Base-by-base conservation (phyloP, 2,888 invertebrate genomes). In the Rhaphigaster nebulosa region DNA sequence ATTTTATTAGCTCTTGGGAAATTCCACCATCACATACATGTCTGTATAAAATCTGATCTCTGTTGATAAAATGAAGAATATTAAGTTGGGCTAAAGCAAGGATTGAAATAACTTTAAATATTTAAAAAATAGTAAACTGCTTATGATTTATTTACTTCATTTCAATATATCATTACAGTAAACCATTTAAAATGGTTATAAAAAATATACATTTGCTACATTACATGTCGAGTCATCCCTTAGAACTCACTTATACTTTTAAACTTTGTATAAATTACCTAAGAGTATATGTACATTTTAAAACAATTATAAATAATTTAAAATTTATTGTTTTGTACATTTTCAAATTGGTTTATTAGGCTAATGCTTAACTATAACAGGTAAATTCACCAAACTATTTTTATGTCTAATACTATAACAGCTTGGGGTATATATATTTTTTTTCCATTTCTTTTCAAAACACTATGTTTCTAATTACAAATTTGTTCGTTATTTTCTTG, bases 241-340 rank as follows among this genome's bases (percentile, higher is more conserved):
- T 80, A 54, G 84, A 45, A 90, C 56, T 87, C 87, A 54, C 60
- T 90, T 80, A 89, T 90, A 84, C 45, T 54, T 90, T 41, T 84
- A 90, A 90, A 80, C 56, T 50, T 50, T 87, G 90, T 90, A 90
- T 90, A 90, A 87, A 90, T 90, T 90, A 90, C 41, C 87, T 90
- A 89, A 45, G 70, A 50, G 70, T 70, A 87, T 87, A 87, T 90
- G 65, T 80, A 90, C 56, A 90, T 56, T 56, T 87, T 60, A 80
- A 90, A 90, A 90, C 60, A 90, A 90, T 52, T 90, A 90, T 87
- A 90, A 90, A 87, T 87, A 90, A 89, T 89, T 89, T 89, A 88
- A 87, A 90, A 54, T 56, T 90, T 90, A 90, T 34, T 87, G 90
- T 87, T 90, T 90, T 90, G 90, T 90, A 90, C 90, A 90, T 87